Conservation (phyloP, 2,113 vertebrate genomes). For the Corapipo altera region DNA sequence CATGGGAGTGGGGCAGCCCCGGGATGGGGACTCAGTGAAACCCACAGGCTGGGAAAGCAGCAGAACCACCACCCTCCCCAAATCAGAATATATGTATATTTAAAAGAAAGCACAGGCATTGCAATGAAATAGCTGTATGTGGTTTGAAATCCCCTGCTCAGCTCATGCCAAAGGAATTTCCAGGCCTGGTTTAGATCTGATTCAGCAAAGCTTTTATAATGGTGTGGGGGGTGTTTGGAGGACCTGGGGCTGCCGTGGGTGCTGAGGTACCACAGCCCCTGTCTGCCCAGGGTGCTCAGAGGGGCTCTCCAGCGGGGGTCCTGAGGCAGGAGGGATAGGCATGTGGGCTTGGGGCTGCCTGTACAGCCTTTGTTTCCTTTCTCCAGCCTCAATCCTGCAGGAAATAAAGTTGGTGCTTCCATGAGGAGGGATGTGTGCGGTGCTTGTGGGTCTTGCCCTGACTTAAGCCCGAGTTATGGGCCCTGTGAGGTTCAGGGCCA, state of each 20-base stretch:
- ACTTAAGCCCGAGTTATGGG: not conserved
- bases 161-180: slow-evolving; percentile 59
- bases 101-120: not conserved
- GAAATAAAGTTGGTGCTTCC: not conserved
- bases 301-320: fast-evolving
- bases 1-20: fast-evolving
- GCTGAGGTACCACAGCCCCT: not conserved
- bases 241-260: fast-evolving
- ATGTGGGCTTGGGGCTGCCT: not conserved
- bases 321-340: not conserved
- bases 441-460: fast-evolving
- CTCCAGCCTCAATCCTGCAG: not conserved
- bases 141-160: slow-evolving; percentile 51
- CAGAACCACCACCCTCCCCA: not conserved
- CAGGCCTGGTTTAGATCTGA: slow-evolving; percentile 51
- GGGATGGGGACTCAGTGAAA: not conserved
- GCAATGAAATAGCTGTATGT: slow-evolving; percentile 20
- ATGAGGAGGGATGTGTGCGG: fast-evolving
- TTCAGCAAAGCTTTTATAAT: slow-evolving; percentile 7
- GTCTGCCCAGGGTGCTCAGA: fast-evolving
- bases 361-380: not conserved
- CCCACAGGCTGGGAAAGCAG: not conserved
- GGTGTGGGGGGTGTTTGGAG: not conserved
- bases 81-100: not conserved
- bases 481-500: not conserved